phyloP scores from a whole-genome alignment of 1,140 invertebrate species.

The Hycleus cichorii region DNA sequence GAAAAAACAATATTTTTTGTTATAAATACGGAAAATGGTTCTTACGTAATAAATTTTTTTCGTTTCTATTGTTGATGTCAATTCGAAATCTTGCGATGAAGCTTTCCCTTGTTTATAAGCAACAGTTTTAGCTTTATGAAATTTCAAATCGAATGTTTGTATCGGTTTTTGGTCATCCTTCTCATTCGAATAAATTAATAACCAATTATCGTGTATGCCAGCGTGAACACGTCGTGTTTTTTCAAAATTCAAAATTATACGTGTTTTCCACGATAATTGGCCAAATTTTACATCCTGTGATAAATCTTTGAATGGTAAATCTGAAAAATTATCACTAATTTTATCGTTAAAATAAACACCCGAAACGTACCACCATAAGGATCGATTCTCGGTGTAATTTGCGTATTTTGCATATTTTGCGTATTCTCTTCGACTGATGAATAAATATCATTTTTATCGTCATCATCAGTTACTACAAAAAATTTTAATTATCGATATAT shows the following conservation, averaged over 20 bases:
- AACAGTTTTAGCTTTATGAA: slow-evolving; percentile 14
- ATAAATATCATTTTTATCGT: slow-evolving; percentile 20
- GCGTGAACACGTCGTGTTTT: slow-evolving; percentile 16
- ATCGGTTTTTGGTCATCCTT: slow-evolving; percentile 22
- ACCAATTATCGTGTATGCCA: slow-evolving; percentile 17
- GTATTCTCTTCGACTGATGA: slow-evolving; percentile 13
- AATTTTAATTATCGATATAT: neutral
- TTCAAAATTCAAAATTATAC: slow-evolving; percentile 19
- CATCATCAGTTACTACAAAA: slow-evolving; percentile 1
- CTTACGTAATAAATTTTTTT: slow-evolving; percentile 19
- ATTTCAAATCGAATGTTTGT: slow-evolving; percentile 17
- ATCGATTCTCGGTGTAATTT: neutral
- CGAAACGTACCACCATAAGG: neutral
- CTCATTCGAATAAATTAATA: slow-evolving; percentile 20
- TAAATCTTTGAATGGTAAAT: slow-evolving; percentile 17
- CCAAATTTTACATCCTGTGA: slow-evolving; percentile 20
- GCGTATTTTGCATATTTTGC: neutral
- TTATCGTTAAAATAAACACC: neutral
- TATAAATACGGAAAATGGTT: neutral
- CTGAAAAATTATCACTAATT: slow-evolving; percentile 12
- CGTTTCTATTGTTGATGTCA: slow-evolving; percentile 5
- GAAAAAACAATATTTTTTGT: neutral
- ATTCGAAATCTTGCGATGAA: slow-evolving; percentile 3
- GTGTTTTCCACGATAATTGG: slow-evolving; percentile 17
- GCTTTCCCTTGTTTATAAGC: slow-evolving; percentile 8